Percentiles rank a stretch among this genome's conserved stretches.
phyloP scores from a whole-genome alignment of 2,888 invertebrate genomes.

The Poecilus cupreus region DNA sequence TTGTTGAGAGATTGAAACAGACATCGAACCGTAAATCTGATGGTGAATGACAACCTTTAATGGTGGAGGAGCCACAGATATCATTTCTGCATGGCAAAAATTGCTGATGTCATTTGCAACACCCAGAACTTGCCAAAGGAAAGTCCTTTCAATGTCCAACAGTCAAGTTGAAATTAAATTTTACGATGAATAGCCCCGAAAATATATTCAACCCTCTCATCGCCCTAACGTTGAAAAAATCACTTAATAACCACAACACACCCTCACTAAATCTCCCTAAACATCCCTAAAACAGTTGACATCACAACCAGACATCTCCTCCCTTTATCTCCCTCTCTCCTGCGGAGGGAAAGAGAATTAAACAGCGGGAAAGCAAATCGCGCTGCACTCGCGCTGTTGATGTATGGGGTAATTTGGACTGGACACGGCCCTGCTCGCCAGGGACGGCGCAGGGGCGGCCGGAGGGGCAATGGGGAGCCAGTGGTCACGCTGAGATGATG shows the following conservation, averaged over 20 bases:
- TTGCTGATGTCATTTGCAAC: no score
- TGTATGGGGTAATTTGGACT: slow-evolving; percentile 53
- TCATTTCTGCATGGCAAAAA: no score
- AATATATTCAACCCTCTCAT: not conserved
- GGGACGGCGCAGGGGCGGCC: not conserved
- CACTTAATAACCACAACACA: not conserved
- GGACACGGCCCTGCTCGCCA: slow-evolving; percentile 24
- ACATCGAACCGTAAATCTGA: no score
- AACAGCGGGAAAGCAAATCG: slow-evolving; percentile 4
- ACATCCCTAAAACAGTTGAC: slow-evolving; percentile 6
- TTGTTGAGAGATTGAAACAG: no score
- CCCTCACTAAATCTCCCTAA: not conserved
- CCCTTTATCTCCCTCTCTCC: not conserved
- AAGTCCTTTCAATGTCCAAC: no score
- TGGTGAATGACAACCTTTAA: no score
- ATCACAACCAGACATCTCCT: not conserved
- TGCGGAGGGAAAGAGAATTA: not conserved
- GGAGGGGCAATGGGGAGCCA: not conserved
- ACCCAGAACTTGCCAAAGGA: no score
- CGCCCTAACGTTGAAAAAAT: not conserved
- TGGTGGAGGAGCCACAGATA: no score
- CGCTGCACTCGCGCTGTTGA: slow-evolving; percentile 16
- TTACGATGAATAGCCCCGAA: no score
- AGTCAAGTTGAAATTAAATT: no score
- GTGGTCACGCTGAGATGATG: slow-evolving; percentile 39